Conservation (phyloP, 2,113 vertebrate species). For the Notarius quadriscutis region DNA sequence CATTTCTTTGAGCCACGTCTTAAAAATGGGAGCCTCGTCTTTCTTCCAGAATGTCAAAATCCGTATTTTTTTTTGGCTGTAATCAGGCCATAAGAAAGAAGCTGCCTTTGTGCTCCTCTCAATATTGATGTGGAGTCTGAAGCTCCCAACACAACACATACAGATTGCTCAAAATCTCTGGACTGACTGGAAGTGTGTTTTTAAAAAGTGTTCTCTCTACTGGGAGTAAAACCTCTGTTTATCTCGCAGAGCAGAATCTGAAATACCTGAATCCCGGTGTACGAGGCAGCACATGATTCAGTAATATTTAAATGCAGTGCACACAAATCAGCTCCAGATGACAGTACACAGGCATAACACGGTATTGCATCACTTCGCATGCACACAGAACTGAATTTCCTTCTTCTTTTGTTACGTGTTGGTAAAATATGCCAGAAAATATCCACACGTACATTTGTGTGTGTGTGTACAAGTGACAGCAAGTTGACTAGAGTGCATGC, state of each 20-base stretch:
- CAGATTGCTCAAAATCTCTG: not conserved
- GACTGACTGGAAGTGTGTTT: not conserved
- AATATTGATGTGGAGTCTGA: too few relatives aligned
- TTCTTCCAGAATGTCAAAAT: too few relatives aligned
- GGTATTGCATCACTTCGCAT: constrained; percentile 29
- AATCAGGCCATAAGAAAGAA: too few relatives aligned
- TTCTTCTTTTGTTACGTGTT: not conserved
- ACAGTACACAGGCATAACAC: constrained; percentile 5
- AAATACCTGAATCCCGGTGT: not conserved
- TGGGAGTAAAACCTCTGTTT: not conserved
- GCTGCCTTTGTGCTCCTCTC: too few relatives aligned
- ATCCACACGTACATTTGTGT: not conserved
- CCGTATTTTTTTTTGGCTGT: too few relatives aligned
- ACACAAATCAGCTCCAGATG: constrained; percentile 14
- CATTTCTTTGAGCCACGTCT: too few relatives aligned
- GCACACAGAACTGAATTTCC: not conserved
- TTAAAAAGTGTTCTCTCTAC: not conserved
- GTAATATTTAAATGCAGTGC: constrained; percentile 29
- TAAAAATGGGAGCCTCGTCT: too few relatives aligned
- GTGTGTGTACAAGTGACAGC: not conserved
- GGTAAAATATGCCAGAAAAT: constrained; percentile 16
- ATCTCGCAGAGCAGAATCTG: not conserved
- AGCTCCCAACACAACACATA: not conserved
- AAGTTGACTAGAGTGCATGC: not conserved
- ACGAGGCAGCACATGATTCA: not conserved